Evolutionary conservation across 2,113 vertebrate species (phyloP).

Genomic region (Pavo muticus): DNA sequence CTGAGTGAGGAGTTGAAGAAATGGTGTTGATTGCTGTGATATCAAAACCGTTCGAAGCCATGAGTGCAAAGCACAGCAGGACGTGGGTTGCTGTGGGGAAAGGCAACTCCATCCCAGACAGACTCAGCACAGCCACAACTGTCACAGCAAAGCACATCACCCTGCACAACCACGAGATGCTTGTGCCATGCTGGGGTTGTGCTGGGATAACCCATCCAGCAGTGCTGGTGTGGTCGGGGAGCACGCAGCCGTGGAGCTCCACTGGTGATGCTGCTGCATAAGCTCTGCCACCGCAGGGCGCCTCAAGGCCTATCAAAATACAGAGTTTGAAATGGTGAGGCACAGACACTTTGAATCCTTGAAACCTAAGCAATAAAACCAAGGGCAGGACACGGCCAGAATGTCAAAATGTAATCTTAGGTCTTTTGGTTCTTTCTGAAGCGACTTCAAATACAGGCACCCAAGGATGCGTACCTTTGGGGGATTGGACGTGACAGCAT

Average conservation of each 20-base stretch:
- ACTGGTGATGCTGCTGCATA: neutral
- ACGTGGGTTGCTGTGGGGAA: neutral
- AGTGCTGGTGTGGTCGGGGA: rapidly evolving
- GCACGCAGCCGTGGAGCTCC: rapidly evolving
- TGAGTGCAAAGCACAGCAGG: neutral
- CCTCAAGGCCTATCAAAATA: neutral
- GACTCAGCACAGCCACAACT: neutral
- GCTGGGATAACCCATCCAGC: neutral
- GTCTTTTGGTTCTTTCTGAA: neutral
- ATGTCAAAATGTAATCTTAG: neutral
- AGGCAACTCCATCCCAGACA: neutral
- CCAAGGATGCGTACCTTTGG: neutral
- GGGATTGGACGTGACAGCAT: neutral
- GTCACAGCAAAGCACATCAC: neutral
- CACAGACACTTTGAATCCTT: neutral
- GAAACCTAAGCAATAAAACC: neutral
- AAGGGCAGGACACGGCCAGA: neutral
- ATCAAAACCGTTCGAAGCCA: neutral
- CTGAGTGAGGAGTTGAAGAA: too few species aligned
- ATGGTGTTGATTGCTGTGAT: neutral
- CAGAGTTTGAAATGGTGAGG: neutral
- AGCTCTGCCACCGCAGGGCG: neutral
- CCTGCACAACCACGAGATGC: neutral
- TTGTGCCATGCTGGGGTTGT: neutral
- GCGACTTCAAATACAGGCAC: neutral